Evolutionary conservation across 2,888 invertebrate species (phyloP).

Genomic region (Alloscopus bannaensis): DNA sequence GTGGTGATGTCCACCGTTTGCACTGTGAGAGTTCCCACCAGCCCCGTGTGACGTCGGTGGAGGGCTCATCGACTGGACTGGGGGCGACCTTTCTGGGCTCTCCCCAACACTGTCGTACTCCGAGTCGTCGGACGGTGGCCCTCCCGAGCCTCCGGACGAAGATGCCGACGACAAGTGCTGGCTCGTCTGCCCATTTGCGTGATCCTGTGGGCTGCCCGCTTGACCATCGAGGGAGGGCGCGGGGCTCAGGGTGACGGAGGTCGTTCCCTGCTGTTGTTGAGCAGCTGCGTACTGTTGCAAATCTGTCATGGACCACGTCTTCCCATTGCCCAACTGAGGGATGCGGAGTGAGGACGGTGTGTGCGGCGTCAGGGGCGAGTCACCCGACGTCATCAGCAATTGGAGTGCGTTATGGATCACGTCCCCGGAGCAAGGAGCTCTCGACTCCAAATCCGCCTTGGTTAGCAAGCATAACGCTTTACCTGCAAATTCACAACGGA

Average conservation of each 20-base stretch:
- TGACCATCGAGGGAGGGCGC: conserved; percentile 92
- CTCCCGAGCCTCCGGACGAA: conserved; percentile 68
- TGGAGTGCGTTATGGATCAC: conserved; percentile 94
- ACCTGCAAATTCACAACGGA: conserved; percentile 77
- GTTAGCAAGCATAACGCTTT: conserved; percentile 94
- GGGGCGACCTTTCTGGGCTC: conserved; percentile 72
- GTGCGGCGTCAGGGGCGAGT: conserved; percentile 73
- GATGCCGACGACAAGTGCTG: conserved; percentile 70
- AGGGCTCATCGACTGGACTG: conserved; percentile 70
- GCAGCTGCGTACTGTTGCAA: conserved; percentile 72
- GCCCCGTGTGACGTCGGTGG: conserved; percentile 67
- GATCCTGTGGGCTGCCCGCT: conserved; percentile 87
- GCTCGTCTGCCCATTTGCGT: conserved; percentile 74
- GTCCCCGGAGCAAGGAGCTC: conserved; percentile 95
- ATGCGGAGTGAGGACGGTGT: conserved; percentile 72
- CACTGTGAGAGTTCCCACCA: conserved; percentile 56
- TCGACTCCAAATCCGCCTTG: conserved; percentile 91
- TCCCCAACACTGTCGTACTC: conserved; percentile 75
- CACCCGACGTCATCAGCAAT: conserved; percentile 80
- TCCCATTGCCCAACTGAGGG: conserved; percentile 63
- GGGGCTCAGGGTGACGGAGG: conserved; percentile 91
- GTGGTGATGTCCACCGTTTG: conserved; percentile 58
- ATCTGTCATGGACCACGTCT: conserved; percentile 73
- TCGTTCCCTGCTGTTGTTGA: conserved; percentile 71
- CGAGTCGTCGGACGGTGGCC: conserved; percentile 73